Evolutionary conservation across 2,113 vertebrate species (phyloP), one percentile per base, ranked within the genome.

Genomic region (Pelecanoides urinatrix): DNA sequence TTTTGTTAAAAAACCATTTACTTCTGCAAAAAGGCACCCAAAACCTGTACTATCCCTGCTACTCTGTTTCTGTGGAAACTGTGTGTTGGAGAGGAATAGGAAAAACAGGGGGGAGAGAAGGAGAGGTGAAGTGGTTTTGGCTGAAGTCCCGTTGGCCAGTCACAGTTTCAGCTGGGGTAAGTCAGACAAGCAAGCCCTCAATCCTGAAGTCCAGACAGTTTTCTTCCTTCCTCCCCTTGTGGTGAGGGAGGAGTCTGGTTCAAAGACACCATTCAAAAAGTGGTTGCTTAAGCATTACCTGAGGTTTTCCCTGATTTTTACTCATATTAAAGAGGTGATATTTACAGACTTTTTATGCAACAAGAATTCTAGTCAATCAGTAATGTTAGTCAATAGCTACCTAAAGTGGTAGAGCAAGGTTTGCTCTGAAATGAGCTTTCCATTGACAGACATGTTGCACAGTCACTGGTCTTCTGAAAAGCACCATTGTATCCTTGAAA

Each of bases 11-110:
- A 75, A 71, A 30, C 1, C 23, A 59, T 87, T 87, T 91, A 61
- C 23, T 95, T 67, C 52, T 94, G 25, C 61, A 81, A 81, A 88
- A 94, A 86, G 40, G 77, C 71, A 42, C 53, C 72, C 19, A 70
- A 94, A 92, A n/a, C 30, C 78, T 86, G 34, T 58, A 25, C 81
- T 88, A 79, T 82, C 89, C 32, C 14, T 58, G 42, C 63, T 93
- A 25, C 58, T 58, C 90, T 66, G 92, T 96, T 93, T 96, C 96
- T 96, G 96, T 96, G 96, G 96, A 92, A 96, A 96, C 90, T 34
- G 76, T 45, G 32, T 55, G 30, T 78, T 92, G 66, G 52, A 87
- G 40, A 21, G 72, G 79, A 92, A 88, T 47, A 77, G 55, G 66
- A 86, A 91, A 94, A 91, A 32, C 1, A 12, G 40, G 1, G 7